A percentile compares a stretch with the other conserved stretches of the same genome.
Conservation (phyloP, 2,888 invertebrate genomes). For the Xiphydria camelus region DNA sequence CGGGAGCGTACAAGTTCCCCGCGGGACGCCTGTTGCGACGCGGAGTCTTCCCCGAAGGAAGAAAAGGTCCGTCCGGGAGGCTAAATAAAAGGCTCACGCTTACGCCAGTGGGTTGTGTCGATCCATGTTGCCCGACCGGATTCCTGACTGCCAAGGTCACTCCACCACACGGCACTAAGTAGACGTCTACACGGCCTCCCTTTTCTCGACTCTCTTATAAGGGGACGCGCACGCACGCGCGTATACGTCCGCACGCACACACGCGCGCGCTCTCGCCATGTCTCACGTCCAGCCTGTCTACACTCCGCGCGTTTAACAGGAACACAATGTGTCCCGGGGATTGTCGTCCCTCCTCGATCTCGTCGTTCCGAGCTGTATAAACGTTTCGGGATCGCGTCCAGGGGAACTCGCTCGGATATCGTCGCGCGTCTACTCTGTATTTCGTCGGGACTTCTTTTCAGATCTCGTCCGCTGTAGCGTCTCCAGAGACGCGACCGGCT, state of each 20-base stretch:
- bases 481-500: no score
- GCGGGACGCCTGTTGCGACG: neutral
- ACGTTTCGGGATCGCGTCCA: no score
- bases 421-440: no score
- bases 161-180: slow-evolving; percentile 24
- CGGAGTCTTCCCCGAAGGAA: no score
- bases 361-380: no score
- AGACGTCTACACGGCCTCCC: neutral
- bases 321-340: no score
- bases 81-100: slow-evolving; percentile 26
- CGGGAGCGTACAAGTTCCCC: neutral
- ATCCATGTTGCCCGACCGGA: slow-evolving; percentile 49
- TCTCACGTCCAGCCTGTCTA: neutral
- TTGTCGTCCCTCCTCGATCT: no score
- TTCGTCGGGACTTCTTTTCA: no score
- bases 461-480: no score
- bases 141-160: slow-evolving; percentile 52
- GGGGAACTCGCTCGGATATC: no score
- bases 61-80: neutral
- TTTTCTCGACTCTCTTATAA: neutral
- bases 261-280: neutral
- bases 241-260: neutral
- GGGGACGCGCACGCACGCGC: neutral
- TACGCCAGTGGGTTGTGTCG: slow-evolving; percentile 41
- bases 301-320: no score